These are phyloP conservation scores for Phataginus tetradactyla DNA, from an alignment of 2,797 vertebrate genomes.

Conservation along the genomic window DNA sequence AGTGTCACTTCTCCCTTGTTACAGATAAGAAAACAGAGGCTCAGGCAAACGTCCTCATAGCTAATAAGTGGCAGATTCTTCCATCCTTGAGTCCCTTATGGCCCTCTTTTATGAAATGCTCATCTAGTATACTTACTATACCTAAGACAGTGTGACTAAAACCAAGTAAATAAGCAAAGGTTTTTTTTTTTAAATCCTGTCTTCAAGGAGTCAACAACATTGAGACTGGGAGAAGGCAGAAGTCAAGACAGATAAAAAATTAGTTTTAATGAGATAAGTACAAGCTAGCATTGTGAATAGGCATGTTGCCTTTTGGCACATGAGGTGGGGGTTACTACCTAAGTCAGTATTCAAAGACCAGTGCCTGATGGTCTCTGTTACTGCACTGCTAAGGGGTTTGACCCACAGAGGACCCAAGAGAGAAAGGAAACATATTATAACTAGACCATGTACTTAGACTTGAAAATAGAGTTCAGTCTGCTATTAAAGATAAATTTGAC, in stretches of 20 bases:
- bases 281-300: neutral
- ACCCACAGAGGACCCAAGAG: neutral
- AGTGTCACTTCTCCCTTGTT: neutral
- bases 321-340: no score
- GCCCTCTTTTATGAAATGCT: neutral
- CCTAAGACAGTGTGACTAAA: neutral
- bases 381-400: neutral
- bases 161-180: neutral
- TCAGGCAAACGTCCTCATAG: neutral
- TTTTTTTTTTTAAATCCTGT: neutral
- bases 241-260: neutral
- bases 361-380: neutral
- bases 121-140: neutral
- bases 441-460: neutral
- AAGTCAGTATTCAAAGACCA: neutral
- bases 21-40: neutral
- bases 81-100: neutral
- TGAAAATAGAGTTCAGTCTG: neutral
- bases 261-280: neutral
- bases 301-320: no score
- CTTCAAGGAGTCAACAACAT: neutral
- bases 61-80: neutral
- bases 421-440: neutral
- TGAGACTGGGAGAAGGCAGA: neutral
- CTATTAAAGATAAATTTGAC: conserved; percentile 31